Evolutionary conservation across 1,140 invertebrate species (phyloP).

Genomic region (Hesperophylax magnus): DNA sequence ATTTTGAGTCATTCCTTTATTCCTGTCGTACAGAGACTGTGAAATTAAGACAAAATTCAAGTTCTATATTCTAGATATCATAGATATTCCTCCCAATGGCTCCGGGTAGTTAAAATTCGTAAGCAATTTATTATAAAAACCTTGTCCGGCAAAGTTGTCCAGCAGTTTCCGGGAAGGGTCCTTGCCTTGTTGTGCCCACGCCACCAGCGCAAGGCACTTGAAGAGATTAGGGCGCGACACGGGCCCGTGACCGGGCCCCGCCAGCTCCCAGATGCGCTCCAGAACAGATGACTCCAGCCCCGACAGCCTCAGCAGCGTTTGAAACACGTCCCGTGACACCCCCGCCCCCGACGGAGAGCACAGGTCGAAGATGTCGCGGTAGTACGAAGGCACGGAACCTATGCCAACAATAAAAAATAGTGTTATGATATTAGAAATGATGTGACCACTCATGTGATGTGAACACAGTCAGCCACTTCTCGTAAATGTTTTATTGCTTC

Average conservation of each 20-base stretch:
- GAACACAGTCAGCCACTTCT: too few species aligned
- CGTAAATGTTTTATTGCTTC: too few species aligned
- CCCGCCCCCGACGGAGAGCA: constrained; percentile 51
- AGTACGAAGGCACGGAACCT: constrained; percentile 54
- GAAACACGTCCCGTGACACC: constrained; percentile 47
- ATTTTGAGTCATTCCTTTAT: too few species aligned
- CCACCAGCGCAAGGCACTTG: constrained; percentile 78
- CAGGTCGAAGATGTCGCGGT: constrained; percentile 54
- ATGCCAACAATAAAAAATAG: too few species aligned
- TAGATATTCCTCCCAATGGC: too few species aligned
- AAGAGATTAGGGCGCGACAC: constrained; percentile 74
- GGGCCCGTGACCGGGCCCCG: constrained; percentile 73
- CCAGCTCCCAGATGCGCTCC: constrained; percentile 78
- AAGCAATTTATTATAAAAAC: constrained; percentile 60
- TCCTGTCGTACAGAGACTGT: too few species aligned
- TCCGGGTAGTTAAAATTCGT: too few species aligned
- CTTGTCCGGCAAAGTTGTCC: constrained; percentile 77
- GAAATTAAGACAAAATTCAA: too few species aligned
- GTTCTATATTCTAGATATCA: too few species aligned
- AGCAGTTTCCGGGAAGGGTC: constrained; percentile 76
- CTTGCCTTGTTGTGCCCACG: constrained; percentile 80
- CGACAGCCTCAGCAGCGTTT: constrained; percentile 75
- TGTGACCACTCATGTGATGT: too few species aligned
- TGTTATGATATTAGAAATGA: too few species aligned
- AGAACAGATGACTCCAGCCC: constrained; percentile 73